Evolutionary conservation across 2,888 invertebrate species (phyloP).

Genomic region (Lepetodrilus schrolli): DNA sequence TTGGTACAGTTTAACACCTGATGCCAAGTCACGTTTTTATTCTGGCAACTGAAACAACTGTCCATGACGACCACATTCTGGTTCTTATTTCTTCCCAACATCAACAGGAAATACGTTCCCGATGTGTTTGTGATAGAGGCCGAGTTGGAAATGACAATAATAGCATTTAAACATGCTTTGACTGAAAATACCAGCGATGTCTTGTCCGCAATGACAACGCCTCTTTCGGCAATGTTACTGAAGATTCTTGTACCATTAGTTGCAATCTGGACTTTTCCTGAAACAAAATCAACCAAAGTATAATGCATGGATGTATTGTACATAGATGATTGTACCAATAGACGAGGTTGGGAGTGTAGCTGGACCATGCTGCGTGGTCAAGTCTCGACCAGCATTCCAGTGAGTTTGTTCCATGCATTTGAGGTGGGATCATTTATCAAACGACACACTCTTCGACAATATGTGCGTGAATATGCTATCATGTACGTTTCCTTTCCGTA

Average conservation of each 20-base stretch:
- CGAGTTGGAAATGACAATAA: background rate
- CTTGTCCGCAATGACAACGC: background rate
- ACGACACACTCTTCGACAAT: too few relatives aligned
- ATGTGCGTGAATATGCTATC: too few relatives aligned
- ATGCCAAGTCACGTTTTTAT: background rate
- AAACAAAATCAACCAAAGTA: too few relatives aligned
- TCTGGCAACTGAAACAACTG: background rate
- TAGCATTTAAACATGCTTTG: background rate
- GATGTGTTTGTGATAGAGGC: background rate
- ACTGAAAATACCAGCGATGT: background rate
- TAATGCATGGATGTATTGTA: too few relatives aligned
- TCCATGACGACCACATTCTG: background rate
- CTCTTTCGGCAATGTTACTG: background rate
- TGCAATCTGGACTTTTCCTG: background rate
- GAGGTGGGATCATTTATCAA: too few relatives aligned
- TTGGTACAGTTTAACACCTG: background rate
- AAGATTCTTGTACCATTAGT: background rate
- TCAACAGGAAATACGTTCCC: background rate
- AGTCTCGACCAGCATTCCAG: too few relatives aligned
- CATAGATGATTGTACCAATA: too few relatives aligned
- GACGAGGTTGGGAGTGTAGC: too few relatives aligned
- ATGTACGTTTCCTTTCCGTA: too few relatives aligned
- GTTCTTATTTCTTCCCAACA: background rate
- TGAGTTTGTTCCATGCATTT: too few relatives aligned
- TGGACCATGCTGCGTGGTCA: too few relatives aligned